These are phyloP conservation scores for Kryptolebias marmoratus DNA, from an alignment of 2,113 vertebrate species.

Conservation along the genomic window DNA sequence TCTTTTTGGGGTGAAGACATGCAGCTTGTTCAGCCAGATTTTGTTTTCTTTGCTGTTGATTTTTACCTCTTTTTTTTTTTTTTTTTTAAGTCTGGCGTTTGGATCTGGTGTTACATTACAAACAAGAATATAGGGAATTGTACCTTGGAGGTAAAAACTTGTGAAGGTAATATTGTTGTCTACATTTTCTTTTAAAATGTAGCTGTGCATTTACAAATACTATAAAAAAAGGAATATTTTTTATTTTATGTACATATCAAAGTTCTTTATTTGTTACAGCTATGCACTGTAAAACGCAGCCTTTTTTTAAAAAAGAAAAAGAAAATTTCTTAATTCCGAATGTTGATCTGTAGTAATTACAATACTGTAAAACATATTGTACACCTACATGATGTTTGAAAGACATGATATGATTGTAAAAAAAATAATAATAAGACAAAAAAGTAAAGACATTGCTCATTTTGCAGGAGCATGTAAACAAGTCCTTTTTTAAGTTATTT, in stretches of 20 bases:
- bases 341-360: constrained; percentile 94
- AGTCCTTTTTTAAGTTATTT: constrained; percentile 78
- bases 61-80: constrained; percentile 48
- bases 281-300: constrained; percentile 99
- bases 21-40: constrained; percentile 86
- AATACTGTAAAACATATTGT: constrained; percentile 90
- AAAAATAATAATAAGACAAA: constrained; percentile 44
- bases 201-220: constrained; percentile 95
- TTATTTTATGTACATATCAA: constrained; percentile 99
- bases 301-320: constrained; percentile 87
- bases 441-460: constrained; percentile 70
- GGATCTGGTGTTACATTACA: constrained; percentile 88
- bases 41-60: constrained; percentile 54
- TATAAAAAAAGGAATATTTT: constrained; percentile 92
- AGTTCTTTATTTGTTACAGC: constrained; percentile 99
- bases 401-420: constrained; percentile 96
- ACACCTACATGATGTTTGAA: constrained; percentile 92
- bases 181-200: constrained; percentile 87
- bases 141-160: constrained; percentile 76
- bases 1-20: constrained; percentile 85
- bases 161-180: constrained; percentile 87
- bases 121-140: constrained; percentile 80
- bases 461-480: constrained; percentile 77
- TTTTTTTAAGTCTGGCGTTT: constrained; percentile 81
- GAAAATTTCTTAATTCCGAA: constrained; percentile 97